Evolutionary conservation across 2,797 vertebrate genomes (phyloP), one percentile per base, ranked within the genome.

Genomic region (Naso thynnoides): DNA sequence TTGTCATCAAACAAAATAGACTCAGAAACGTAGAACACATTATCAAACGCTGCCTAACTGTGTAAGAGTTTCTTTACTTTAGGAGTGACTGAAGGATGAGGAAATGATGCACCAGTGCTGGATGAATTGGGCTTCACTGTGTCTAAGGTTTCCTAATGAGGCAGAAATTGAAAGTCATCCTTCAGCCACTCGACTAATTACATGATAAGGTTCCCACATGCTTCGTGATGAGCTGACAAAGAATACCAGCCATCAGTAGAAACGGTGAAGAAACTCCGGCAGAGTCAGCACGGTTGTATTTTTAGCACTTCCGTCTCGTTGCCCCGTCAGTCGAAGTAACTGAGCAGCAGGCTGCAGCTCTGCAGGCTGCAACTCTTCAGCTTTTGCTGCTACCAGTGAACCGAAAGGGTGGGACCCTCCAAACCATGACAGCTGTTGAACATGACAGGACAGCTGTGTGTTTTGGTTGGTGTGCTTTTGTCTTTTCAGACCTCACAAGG

Each of bases 231-330:
- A 39, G 48, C 31, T 41, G 58, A 42, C 44, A 3, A 15, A 31
- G 41, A 1, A 33, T 14, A 41, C 8, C 24, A 39, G 56, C 36
- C 1, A 1, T 19, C 27, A 8, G 66, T 62, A 18, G 61, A 61
- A 73, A 69, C 31, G 56, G 14, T 23, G 44, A 55, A 56, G 19
- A 61, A 24, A 24, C 48, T 66, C 50, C 42, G 36, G 45, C 39
- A 53, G 41, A 79, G 60, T 82, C 82, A 48, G 70, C 58, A 8
- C 5, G 0, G 19, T 2, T 18, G 64, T 87, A 82, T 85, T 85
- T 84, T 77, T 81, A 83, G 78, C 64, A 59, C 74, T 81, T 90
- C 85, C 58, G 50, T 60, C 15, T 1, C 48, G 42, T 65, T 0
- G 8, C 23, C 47, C 4, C 0, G 11, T 27, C 48, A 27, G 60